Conservation (phyloP, 2,113 vertebrate genomes). For the Nycticebus coucang region DNA sequence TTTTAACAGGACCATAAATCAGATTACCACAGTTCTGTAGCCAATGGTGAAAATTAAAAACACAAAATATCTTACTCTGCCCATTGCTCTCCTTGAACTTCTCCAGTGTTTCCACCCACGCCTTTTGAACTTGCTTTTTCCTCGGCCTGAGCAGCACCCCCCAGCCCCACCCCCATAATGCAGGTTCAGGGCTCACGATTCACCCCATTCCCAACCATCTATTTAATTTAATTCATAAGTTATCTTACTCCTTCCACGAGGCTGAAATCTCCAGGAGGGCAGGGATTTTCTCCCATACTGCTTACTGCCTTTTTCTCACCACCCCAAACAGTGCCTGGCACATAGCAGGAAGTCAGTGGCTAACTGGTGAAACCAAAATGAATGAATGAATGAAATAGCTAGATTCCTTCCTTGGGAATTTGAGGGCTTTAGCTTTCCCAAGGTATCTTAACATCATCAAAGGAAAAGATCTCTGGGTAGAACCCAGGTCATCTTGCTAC, state of each 20-base stretch:
- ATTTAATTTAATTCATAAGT: neutral
- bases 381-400: neutral
- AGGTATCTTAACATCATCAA: neutral
- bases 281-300: neutral
- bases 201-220: neutral
- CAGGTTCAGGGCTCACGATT: neutral
- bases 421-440: neutral
- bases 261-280: neutral
- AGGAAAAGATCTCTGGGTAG: neutral
- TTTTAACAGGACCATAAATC: neutral
- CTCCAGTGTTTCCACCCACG: neutral
- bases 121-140: neutral
- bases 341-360: neutral
- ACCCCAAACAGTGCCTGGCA: neutral
- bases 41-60: neutral
- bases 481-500: neutral
- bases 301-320: neutral
- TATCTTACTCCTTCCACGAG: neutral
- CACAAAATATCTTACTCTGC: no score
- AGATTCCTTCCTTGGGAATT: neutral
- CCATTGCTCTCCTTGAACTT: neutral
- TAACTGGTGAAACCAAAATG: neutral
- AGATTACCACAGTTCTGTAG: neutral
- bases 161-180: accelerated
- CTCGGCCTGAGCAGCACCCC: neutral